These are phyloP conservation scores for Urophycis tenuis DNA, from an alignment of 2,797 vertebrate genomes.

Conservation along the genomic window DNA sequence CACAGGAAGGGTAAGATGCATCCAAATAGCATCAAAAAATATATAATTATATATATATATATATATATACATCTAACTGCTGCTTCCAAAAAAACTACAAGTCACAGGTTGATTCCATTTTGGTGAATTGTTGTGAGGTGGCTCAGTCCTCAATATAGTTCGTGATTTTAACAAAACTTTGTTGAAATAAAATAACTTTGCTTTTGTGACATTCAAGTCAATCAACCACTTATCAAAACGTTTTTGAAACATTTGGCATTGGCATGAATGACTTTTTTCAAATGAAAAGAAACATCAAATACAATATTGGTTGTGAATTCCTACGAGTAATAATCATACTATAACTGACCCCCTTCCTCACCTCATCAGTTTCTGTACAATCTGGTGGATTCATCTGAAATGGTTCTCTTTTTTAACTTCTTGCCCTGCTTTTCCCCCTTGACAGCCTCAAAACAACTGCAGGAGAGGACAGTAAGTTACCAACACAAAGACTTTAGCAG, in stretches of 20 bases:
- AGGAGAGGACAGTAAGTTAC: constrained; percentile 55
- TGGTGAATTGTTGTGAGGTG: not conserved
- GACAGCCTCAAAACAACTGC: constrained; percentile 44
- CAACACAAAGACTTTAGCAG: not conserved
- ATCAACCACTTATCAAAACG: not conserved
- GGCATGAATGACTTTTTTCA: not conserved
- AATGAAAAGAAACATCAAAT: not conserved
- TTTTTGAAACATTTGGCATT: not conserved
- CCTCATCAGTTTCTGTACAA: not conserved
- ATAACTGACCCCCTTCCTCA: not conserved
- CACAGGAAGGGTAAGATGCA: constrained; percentile 37
- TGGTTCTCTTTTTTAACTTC: not conserved
- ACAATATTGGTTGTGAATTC: not conserved
- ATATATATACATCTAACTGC: not conserved
- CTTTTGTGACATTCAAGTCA: not conserved
- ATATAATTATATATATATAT: too few relatives aligned
- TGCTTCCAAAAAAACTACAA: not conserved
- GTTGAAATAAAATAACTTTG: not conserved
- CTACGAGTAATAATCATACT: not conserved
- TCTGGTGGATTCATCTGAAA: not conserved
- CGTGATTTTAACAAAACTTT: not conserved
- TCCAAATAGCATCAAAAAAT: too few relatives aligned
- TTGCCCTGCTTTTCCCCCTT: constrained; percentile 22
- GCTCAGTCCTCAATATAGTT: not conserved
- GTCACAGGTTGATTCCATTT: not conserved